Evolutionary conservation across 1,140 invertebrate genomes (phyloP).

Genomic region (Tetramorium alpestre): DNA sequence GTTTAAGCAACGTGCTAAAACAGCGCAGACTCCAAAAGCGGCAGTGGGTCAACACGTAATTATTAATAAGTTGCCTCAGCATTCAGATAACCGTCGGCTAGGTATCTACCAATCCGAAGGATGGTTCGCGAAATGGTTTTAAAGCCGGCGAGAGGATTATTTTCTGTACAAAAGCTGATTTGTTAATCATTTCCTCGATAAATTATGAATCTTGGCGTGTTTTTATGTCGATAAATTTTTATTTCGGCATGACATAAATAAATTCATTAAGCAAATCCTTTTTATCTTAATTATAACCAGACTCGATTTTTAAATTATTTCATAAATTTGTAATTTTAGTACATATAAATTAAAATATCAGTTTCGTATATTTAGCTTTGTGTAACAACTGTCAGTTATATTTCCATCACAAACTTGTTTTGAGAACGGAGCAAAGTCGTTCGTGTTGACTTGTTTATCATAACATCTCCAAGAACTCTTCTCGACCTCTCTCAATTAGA

Average conservation of each 20-base stretch:
- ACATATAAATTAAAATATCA: not conserved
- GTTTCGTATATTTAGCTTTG: not conserved
- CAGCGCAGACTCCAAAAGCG: conserved; percentile 48
- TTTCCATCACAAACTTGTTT: not conserved
- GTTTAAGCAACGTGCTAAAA: conserved; percentile 12
- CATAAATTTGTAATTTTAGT: not conserved
- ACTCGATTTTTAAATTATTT: not conserved
- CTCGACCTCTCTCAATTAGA: not conserved
- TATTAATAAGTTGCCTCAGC: conserved; percentile 38
- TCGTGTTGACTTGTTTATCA: not conserved
- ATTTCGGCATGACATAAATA: no score
- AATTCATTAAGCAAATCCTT: not conserved
- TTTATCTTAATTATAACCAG: not conserved
- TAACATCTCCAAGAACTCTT: not conserved
- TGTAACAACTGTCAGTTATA: not conserved
- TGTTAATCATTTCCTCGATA: not conserved
- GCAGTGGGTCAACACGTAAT: conserved; percentile 51
- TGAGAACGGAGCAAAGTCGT: not conserved
- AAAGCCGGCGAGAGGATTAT: not conserved
- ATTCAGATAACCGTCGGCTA: conserved; percentile 12
- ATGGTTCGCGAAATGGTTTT: not conserved
- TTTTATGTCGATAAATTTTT: not conserved
- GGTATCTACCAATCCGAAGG: not conserved
- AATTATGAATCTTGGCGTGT: not conserved
- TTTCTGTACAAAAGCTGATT: conserved; percentile 15